Evolutionary conservation across 1,140 invertebrate genomes (phyloP), one percentile per base, ranked within the genome.

Genomic region (Aleiodes sp.): DNA sequence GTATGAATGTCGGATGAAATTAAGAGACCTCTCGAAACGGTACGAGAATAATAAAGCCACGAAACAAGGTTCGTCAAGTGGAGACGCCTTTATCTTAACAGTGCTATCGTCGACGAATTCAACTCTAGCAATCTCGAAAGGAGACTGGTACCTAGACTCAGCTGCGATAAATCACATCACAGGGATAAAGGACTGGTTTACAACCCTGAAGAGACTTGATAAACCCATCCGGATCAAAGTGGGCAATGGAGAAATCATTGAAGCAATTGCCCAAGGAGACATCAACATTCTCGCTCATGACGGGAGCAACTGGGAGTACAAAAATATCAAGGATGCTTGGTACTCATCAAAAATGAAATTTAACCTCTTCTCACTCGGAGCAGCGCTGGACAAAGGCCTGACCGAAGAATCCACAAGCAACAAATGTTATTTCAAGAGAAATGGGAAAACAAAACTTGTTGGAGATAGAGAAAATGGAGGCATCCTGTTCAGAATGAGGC

Each of bases 241-340:
- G n/a, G 71, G 71, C 1, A 65, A 73, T 39, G 69, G 69, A 19
- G 52, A 37, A n/a, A 9, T 16, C 10, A 28, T 74, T 21, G n/a
- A 65, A 2, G 74, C 43, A 2, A 41, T 16, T 4, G 72, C 70
- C 46, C 41, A 28, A 37, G 74, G 72, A 8, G 43, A 59, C 9
- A 65, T 70, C 1, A 29, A 65, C 26, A 10, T 65, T 16, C 24
- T 14, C 1, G 26, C 57, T 0, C 66, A 39, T 35, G 60, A 75
- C 29, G 70, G 70, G 21, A 33, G 52, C 0, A 33, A 65, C 4
- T 78, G 71, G 73, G 41, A 35, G 24, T 8, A 46, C 0, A 69
- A 63, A 7, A 9, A 72, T 72, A 70, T 83, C n/a, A 59, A 77
- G 1, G 78, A 84, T 63, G 82, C 85, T 0, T 62, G 82, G 41